Evolutionary conservation across 2,888 invertebrate genomes (phyloP), one percentile per base, ranked within the genome.

Genomic region (Drosophila testacea): DNA sequence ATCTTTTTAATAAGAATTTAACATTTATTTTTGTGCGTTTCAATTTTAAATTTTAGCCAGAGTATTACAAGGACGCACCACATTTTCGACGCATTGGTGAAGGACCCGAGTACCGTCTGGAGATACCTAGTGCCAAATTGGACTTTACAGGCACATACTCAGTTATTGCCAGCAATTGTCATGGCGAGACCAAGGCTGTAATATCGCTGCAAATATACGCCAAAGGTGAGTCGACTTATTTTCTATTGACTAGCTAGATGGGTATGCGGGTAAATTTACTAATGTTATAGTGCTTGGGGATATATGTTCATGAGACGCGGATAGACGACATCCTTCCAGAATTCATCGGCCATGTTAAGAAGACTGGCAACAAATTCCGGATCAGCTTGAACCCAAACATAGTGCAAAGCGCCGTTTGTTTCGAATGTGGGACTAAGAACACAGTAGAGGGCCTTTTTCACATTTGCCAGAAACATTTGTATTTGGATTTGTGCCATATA

Each of bases 111-210:
- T 97, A 97, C 92, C 94, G 96, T 6, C 94, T 97, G 88, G 96
- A 97, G 93, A 97, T 97, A 75, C 96, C 97, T 0, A 95, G 96
- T 89, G 97, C 96, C 2, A 97, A 97, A 91, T 93, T 97, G 50
- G 97, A 97, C 92, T 97, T 95, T 92, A 97, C 97, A 0, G 97
- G 97, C 50, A 96, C 97, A 1, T 97, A 97, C 91, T 96, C 97
- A 0, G 96, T 97, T 34, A 95, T 96, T 69, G 97, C 97, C 0
- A 95, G 94, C 85, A 97, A 97, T 92, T 94, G 94, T 73, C 95
- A 97, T 94, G 97, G 97, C 57, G 96, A 97, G 90, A 94, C 96
- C 32, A 97, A 97, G 92, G 96, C 97, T 46, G 95, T 97, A 90
- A 96, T 97, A 88, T 97, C 97, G 0, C 93, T 97, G 61, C 97